Base-by-base conservation (phyloP, 2,888 invertebrate genomes). In the Acronicta aceris region DNA sequence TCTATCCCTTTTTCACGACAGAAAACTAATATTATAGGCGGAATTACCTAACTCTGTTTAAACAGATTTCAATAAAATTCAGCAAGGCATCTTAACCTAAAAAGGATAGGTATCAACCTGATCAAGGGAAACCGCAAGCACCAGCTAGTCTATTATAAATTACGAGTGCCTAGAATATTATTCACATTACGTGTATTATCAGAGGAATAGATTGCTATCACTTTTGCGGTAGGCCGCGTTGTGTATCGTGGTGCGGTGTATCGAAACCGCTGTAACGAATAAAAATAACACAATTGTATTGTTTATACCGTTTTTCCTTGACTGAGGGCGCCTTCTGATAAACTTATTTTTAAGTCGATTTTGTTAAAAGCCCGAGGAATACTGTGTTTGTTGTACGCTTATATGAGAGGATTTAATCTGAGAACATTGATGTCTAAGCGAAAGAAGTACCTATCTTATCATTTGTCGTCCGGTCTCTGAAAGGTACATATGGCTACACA, bases 121-220 rank as follows among this genome's bases (percentile, higher is more conserved):
- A 21, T 21, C 21, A 21, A 21, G 21, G 2, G 21, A 21, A 21
- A 21, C 21, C 21, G 21, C 21, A 21, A 21, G 21, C 21, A 21
- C 21, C 21, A 21, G 4, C 4, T 21, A 21, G 21, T 21, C 21
- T 27, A 27, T 27, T 33, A 33, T 12, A 33, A 12, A 33, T 33
- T 12, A 49, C 41, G 38, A 33, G 67, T 33, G 62, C 74, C 67
- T 70, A 41, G 50, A 50, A 65, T 56, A 71, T 55, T 64, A 38
- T 51, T 58, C 38, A 51, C 33, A 58, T 56, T 64, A 60, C 33
- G 36, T 43, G 38, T 59, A 12, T 43, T 57, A 57, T 62, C 63
- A 57, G 54, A 47, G 46, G 30, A 60, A 66, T 49, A 65, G 42
- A 72, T 74, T 76, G 75, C 76, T 77, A 77, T 77, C 64, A 72